Conservation (phyloP, 64 coral and sea anemone species). For the Platygyra sinensis region DNA sequence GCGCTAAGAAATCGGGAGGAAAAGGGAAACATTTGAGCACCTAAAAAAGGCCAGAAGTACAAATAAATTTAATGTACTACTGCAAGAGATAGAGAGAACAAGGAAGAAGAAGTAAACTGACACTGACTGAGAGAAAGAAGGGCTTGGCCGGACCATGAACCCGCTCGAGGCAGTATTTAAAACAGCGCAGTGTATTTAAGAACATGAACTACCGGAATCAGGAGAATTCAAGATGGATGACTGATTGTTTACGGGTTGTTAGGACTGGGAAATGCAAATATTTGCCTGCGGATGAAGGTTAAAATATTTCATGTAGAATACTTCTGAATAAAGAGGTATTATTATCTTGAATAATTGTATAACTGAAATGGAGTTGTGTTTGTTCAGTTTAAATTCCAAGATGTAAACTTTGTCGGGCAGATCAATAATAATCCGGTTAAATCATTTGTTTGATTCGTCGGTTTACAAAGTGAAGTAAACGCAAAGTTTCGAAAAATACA, state of each 20-base stretch:
- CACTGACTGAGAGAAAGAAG: neutral
- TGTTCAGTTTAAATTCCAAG: no score
- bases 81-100: neutral
- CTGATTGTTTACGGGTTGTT: neutral
- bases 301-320: slow-evolving; percentile 17
- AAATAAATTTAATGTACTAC: neutral
- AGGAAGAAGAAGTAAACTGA: neutral
- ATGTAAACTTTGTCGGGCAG: no score
- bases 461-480: neutral
- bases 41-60: neutral
- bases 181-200: neutral
- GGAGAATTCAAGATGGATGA: neutral
- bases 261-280: neutral
- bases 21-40: neutral
- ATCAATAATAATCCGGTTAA: no score
- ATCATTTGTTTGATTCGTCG: neutral
- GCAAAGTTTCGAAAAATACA: neutral
- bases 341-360: neutral
- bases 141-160: neutral
- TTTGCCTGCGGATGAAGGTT: neutral
- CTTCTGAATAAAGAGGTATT: neutral
- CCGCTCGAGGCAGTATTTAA: neutral
- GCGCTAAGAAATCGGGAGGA: neutral
- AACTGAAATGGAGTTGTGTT: neutral
- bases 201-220: neutral